Percentiles rank a stretch among this genome's conserved stretches.
These are phyloP conservation scores for Norana najaformis DNA, from an alignment of 2,888 invertebrate species.

Conservation along the genomic window DNA sequence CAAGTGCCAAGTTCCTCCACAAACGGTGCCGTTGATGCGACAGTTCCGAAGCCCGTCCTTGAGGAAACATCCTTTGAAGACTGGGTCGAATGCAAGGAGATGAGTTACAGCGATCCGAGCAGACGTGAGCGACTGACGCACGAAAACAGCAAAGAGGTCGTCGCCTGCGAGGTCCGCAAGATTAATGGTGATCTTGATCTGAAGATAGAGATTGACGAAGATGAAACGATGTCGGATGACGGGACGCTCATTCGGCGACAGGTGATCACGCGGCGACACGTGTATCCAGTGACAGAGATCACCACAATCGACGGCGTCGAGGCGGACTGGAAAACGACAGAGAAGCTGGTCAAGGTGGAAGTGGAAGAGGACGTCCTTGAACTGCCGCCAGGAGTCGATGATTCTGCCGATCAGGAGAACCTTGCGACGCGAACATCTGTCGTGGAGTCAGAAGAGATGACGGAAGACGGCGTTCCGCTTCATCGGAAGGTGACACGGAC, in stretches of 20 bases:
- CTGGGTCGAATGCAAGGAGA: conserved; percentile 37
- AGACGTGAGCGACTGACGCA: not conserved
- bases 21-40: not conserved
- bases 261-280: conserved; percentile 37
- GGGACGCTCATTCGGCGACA: conserved; percentile 37
- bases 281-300: conserved; percentile 35
- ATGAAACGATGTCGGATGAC: conserved; percentile 40
- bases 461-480: conserved; percentile 28
- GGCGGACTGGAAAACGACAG: conserved; percentile 6
- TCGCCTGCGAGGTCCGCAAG: conserved; percentile 14
- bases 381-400: conserved; percentile 41
- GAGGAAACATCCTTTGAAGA: conserved; percentile 34
- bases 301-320: conserved; percentile 35
- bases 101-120: conserved; percentile 31
- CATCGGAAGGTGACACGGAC: conserved; percentile 29
- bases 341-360: conserved; percentile 34
- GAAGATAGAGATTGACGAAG: conserved; percentile 38
- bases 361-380: conserved; percentile 38
- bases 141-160: conserved; percentile 14
- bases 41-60: not conserved
- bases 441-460: conserved; percentile 36
- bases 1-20: not conserved
- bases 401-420: conserved; percentile 41
- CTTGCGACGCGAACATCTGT: conserved; percentile 24
- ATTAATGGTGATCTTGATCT: conserved; percentile 34